Conservation (phyloP, 2,797 vertebrate genomes). For the Lepilemur septentrionalis region DNA sequence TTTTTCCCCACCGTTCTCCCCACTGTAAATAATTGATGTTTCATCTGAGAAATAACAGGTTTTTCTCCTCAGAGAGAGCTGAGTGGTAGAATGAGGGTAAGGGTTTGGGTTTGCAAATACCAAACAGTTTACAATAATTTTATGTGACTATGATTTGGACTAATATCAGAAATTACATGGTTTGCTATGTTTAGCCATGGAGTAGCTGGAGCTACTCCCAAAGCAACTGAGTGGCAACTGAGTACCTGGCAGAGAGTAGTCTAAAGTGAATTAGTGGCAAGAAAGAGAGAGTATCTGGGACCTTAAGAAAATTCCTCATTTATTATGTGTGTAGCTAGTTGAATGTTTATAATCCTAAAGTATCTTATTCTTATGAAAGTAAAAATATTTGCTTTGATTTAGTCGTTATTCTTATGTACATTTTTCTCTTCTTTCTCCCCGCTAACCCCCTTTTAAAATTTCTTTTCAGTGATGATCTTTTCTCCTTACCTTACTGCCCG, state of each 20-base stretch:
- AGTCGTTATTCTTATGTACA: not conserved
- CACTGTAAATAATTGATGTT: not conserved
- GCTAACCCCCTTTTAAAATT: not conserved
- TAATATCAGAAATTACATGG: not conserved
- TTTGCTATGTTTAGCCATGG: not conserved
- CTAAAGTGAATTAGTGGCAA: not conserved
- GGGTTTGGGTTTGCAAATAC: not conserved
- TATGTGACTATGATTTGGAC: not conserved
- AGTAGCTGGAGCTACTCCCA: not conserved
- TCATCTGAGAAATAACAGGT: not conserved
- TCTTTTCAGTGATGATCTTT: slow-evolving; percentile 87
- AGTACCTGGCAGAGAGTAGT: no score
- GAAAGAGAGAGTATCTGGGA: not conserved
- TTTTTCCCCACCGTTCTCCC: not conserved
- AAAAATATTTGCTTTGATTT: not conserved
- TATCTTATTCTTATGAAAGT: not conserved
- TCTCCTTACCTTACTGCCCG: slow-evolving; percentile 88
- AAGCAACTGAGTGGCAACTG: not conserved
- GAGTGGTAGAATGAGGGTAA: not conserved
- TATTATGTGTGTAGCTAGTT: not conserved
- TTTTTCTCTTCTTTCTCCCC: not conserved
- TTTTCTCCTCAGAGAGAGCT: not conserved
- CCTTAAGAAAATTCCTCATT: not conserved
- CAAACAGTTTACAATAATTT: not conserved
- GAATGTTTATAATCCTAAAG: not conserved